Evolutionary conservation across 2,113 vertebrate species (phyloP).

Genomic region (Thamnophis sirtalis): DNA sequence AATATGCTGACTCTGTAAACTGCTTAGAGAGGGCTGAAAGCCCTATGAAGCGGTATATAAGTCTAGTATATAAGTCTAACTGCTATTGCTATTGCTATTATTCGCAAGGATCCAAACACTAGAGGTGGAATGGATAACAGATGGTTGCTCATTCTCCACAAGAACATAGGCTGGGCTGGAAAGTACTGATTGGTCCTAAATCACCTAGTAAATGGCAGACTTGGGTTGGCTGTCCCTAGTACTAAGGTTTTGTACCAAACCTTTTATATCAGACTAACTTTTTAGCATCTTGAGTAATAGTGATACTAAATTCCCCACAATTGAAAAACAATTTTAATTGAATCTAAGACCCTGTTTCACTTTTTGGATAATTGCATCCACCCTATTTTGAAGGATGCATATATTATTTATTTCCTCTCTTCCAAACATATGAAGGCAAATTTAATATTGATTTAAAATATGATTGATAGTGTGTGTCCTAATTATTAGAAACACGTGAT

Average conservation of each 20-base stretch:
- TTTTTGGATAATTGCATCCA: conserved; percentile 12
- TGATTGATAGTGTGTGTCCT: conserved; percentile 24
- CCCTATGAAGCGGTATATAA: no score
- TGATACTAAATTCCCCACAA: neutral
- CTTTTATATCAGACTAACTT: neutral
- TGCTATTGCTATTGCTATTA: no score
- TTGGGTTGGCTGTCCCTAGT: neutral
- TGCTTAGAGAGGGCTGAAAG: no score
- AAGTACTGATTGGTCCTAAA: neutral
- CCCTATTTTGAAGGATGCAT: conserved; percentile 4
- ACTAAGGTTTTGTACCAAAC: neutral
- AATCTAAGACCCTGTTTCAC: neutral
- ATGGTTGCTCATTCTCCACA: neutral
- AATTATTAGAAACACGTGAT: conserved; percentile 29
- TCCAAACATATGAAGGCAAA: conserved; percentile 16
- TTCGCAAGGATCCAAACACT: neutral
- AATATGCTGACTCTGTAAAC: no score
- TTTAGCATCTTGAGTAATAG: neutral
- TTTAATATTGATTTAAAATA: conserved; percentile 1
- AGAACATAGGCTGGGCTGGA: neutral
- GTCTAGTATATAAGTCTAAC: no score
- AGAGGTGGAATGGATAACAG: neutral
- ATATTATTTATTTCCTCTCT: conserved; percentile 17
- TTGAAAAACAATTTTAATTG: neutral
- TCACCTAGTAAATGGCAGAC: neutral